Conservation (phyloP, 2,113 vertebrate species). For the Atractosteus spatula region DNA sequence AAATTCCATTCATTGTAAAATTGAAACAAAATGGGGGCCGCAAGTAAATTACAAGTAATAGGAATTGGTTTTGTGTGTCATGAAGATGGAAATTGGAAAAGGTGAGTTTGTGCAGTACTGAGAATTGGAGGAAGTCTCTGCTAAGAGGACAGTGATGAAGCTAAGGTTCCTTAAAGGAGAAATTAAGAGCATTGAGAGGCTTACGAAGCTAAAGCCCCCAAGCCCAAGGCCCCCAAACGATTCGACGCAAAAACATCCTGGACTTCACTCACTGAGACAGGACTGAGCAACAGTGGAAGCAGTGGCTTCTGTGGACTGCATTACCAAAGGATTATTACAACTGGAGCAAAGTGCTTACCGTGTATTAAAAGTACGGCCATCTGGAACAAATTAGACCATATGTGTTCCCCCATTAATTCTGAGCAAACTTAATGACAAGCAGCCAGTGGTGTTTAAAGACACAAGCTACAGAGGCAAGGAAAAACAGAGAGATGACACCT, state of each 20-base stretch:
- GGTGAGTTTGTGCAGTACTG: no score
- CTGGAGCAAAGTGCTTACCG: slow-evolving; percentile 34
- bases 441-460: slow-evolving; percentile 23
- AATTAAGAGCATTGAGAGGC: no score
- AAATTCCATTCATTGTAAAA: no score
- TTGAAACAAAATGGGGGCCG: no score
- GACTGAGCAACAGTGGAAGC: background rate
- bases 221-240: background rate
- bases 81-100: no score
- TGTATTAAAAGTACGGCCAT: slow-evolving; percentile 54
- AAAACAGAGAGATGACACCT: background rate
- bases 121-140: no score
- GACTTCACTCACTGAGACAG: slow-evolving; percentile 17
- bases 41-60: no score
- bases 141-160: no score
- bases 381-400: slow-evolving; percentile 60
- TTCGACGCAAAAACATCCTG: background rate
- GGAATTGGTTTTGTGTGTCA: no score
- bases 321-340: background rate
- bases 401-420: slow-evolving; percentile 41
- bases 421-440: slow-evolving; percentile 38
- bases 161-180: no score
- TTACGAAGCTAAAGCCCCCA: no score
- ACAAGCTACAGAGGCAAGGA: background rate
- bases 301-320: background rate